A percentile compares a stretch with the other conserved stretches of the same genome.
Conservation (phyloP, 2,888 invertebrate species). For the Amblyteles armatorius region DNA sequence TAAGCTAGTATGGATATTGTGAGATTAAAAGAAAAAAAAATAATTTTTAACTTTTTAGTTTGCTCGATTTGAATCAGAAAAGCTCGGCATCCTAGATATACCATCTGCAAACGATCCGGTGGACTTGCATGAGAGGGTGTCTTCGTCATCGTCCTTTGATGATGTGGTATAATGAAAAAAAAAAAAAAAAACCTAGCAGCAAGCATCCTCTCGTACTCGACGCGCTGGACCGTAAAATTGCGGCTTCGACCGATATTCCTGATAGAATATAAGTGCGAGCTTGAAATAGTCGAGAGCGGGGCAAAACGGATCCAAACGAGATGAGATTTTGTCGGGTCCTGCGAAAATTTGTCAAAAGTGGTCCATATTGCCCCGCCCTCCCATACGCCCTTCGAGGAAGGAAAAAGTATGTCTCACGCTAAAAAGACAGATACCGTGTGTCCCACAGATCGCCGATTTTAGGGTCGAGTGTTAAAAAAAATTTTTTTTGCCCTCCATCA, state of each 20-base stretch:
- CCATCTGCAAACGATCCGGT: no score
- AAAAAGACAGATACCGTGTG: constrained; percentile 19
- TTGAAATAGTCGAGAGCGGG: background rate
- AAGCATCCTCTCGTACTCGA: constrained; percentile 2
- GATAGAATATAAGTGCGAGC: constrained; percentile 4
- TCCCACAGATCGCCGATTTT: background rate
- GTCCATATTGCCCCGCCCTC: no score
- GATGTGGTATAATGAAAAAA: background rate
- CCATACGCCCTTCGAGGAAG: background rate
- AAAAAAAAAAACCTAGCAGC: background rate
- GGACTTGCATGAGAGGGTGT: no score
- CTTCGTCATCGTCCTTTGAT: constrained; percentile 14
- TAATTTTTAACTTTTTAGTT: no score
- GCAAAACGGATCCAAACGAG: no score
- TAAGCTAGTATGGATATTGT: no score
- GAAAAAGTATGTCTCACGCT: constrained; percentile 17
- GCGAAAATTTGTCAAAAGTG: no score
- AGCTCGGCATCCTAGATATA: no score
- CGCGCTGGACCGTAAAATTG: constrained; percentile 44
- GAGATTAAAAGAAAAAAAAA: no score
- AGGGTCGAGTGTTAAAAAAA: background rate
- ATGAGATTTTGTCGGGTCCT: no score
- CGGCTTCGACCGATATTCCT: constrained; percentile 32
- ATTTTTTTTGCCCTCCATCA: background rate
- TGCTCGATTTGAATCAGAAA: no score